Base-by-base conservation (phyloP, 2,888 invertebrate species). In the Torymus auratus region DNA sequence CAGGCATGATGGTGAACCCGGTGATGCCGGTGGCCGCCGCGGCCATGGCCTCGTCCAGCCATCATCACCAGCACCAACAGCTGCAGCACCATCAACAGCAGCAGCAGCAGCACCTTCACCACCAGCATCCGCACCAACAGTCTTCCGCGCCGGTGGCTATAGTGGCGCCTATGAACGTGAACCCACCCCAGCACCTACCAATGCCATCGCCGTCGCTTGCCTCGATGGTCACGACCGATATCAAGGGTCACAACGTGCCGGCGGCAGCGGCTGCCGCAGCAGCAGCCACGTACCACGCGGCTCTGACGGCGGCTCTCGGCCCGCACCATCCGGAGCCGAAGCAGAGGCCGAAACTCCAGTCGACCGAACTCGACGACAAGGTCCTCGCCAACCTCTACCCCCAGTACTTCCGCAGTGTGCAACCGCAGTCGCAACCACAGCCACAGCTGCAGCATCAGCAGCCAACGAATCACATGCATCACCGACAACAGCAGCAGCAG, bases 351-450 rank as follows among this genome's bases (percentile, higher is more conserved):
- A 73, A 75, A 4, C 81, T 75, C 61, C 82, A 56, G 56, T 17
- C 77, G 56, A 83, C 83, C n/a, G 83, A 85, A 58, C 81, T 83
- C 71, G 83, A 84, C 67, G 83, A 81, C 20, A 80, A 84, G 75
- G 84, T 86, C 1, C 83, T 88, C 55, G 88, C 89, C 58, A 87
- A 88, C 83, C 88, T 89, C 84, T 89, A 89, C 85, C 89, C 89
- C 75, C 89, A 89, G 83, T 89, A 89, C 85, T 89, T 89, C 84
- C 87, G 88, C 55, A 86, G 88, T 41, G 87, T 88, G 86, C 88
- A 88, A 50, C 86, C 86, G 65, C 88, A 88, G 81, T 87, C 86
- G 80, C 88, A 87, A 74, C 88, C 85, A 82, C 87, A 53, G 23
- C 91, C 65, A 2, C 52, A 10, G 2, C 50, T 5, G 10, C 58